Base-by-base conservation (phyloP, 1,140 invertebrate species). In the Neodiprion virginianus region DNA sequence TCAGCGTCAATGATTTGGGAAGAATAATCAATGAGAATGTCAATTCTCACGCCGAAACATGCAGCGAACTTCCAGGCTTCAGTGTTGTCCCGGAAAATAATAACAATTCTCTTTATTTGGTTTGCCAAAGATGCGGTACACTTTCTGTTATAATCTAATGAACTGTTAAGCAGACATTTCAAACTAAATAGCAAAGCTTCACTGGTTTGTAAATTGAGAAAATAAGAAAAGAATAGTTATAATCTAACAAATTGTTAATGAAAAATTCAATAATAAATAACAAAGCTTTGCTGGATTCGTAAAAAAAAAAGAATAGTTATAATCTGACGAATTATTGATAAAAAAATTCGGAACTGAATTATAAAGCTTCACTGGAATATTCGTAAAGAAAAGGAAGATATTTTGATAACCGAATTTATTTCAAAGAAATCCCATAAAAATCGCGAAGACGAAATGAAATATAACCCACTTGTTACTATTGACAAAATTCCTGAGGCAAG, bases 81-180 rank as follows among this genome's bases (percentile, higher is more conserved):
- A 78, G 78, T 8, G 40, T 78, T 17, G 69, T 85, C 48, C 48
- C 79, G 48, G 83, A 86, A 21, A 79, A 78, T 69, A 69, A 78
- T 67, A 75, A 76, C 66, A 7, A 73, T 1, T 79, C 75, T 50
- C 75, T 88, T 66, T 88, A 80, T 67, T 53, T 88, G 7, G 75
- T 75, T 5, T 88, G 87, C 72, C 74, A 83, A 12, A 69, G 75
- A 1, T 87, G 86, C 75, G 78, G 74, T 4, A 74, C 72, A 1
- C 78, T 79, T 23, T 47, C n/a, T 8, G 47, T 72, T 8, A 76
- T 78, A 66, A 71, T 71, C 28, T 75, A 66, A 23, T 28, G 0
- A 21, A 21, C 17, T 21, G 17, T 21, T 21, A 71, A 67, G 61
- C 47, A 47, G 67, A 72, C 40, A 73, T 67, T 66, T 67, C 14